phyloP scores from a whole-genome alignment of 2,113 vertebrate species.

The Uria aalge region DNA sequence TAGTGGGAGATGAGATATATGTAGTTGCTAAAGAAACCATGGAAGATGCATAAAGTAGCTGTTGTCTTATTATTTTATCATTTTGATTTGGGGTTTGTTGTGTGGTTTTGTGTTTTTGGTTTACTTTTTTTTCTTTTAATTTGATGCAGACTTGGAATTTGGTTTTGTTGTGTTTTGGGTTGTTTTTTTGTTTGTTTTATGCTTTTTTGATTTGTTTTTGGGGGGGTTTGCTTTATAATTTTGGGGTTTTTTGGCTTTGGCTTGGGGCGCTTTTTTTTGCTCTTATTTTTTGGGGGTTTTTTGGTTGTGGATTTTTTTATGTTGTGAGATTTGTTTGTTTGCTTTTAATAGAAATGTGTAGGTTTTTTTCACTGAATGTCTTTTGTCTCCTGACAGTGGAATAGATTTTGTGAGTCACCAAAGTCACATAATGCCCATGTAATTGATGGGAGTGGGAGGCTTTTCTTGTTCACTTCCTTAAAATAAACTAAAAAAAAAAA shows the following conservation, averaged over 20 bases:
- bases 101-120: no score
- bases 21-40: not conserved
- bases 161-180: not conserved
- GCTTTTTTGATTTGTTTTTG: not conserved
- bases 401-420: not conserved
- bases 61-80: not conserved
- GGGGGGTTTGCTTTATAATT: not conserved
- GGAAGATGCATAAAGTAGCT: not conserved
- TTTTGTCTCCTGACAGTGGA: not conserved
- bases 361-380: fast-evolving
- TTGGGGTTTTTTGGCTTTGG: not conserved
- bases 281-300: no score
- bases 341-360: not conserved
- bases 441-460: not conserved
- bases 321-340: not conserved
- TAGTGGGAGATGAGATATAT: not conserved
- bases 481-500: not conserved
- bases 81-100: not conserved
- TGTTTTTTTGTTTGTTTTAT: not conserved
- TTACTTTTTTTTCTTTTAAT: not conserved
- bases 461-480: not conserved
- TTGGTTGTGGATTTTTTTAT: not conserved
- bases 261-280: not conserved
- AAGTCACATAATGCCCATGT: not conserved
- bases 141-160: not conserved